Percentiles rank a stretch among this genome's conserved stretches.
Evolutionary conservation across 2,797 vertebrate genomes (phyloP).

Genomic region (Zalophus californianus): DNA sequence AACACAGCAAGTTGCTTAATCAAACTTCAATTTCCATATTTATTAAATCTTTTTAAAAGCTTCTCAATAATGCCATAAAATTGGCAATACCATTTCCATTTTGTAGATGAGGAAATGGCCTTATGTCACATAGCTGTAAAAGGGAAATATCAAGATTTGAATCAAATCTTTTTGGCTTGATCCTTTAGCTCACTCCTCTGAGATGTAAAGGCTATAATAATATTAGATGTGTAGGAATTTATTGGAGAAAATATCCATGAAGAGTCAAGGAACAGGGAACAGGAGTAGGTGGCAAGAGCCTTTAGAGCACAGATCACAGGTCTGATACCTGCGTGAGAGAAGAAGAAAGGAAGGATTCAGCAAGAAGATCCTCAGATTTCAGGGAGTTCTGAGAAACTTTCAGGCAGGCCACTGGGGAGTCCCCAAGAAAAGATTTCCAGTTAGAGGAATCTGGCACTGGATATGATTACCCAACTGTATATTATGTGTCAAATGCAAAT

Average conservation of each 20-base stretch:
- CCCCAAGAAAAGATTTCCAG: background rate
- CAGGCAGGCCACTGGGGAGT: background rate
- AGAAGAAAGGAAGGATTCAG: background rate
- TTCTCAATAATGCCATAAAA: background rate
- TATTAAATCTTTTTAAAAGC: background rate
- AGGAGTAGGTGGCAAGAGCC: background rate
- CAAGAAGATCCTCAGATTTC: background rate
- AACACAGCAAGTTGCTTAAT: background rate
- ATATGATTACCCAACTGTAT: background rate
- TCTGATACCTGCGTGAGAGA: background rate
- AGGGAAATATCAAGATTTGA: background rate
- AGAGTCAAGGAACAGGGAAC: background rate
- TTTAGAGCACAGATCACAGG: background rate
- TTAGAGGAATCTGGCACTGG: background rate
- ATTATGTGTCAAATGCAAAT: background rate
- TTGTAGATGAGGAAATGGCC: background rate
- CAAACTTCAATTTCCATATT: background rate
- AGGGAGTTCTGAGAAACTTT: background rate
- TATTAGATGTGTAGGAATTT: background rate
- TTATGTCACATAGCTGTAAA: background rate
- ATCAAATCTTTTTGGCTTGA: background rate
- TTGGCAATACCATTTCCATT: slow-evolving; percentile 15
- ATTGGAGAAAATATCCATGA: background rate
- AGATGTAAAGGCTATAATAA: background rate
- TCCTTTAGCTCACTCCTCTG: background rate